Conservation (phyloP, 2,113 vertebrate species). For the Sterrhoptilus dennistouni region DNA sequence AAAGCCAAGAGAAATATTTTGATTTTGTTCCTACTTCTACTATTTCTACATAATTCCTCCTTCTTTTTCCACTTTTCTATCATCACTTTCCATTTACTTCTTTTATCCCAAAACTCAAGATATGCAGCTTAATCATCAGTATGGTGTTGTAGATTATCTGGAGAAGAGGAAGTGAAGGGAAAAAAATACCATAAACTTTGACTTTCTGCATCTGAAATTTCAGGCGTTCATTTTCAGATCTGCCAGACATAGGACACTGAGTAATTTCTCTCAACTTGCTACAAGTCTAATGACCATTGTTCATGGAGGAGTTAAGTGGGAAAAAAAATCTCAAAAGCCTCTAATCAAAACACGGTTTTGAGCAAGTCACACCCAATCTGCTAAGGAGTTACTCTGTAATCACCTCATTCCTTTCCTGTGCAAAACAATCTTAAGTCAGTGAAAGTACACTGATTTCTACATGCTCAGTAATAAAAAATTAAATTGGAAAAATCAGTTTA, state of each 20-base stretch:
- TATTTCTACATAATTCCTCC: background rate
- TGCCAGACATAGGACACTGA: background rate
- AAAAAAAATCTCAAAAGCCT: background rate
- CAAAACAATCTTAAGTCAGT: conserved; percentile 21
- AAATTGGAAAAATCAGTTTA: background rate
- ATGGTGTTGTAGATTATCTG: background rate
- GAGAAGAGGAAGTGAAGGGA: background rate
- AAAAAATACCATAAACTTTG: background rate
- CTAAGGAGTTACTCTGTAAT: conserved; percentile 18
- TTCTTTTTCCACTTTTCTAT: background rate
- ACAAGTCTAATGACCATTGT: background rate
- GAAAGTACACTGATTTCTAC: background rate
- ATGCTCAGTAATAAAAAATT: background rate
- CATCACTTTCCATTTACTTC: background rate
- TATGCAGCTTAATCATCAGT: background rate
- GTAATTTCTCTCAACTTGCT: background rate
- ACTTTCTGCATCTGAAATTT: background rate
- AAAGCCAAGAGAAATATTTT: background rate
- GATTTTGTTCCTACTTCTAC: background rate
- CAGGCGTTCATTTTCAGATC: background rate
- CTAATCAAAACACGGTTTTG: conserved; percentile 10
- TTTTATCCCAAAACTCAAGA: background rate
- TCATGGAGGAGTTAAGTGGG: background rate
- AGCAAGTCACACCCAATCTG: conserved; percentile 41
- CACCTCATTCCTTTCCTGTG: conserved; percentile 23